A percentile compares a stretch with the other conserved stretches of the same genome.
Conservation (phyloP, 1,140 invertebrate species). For the Diploscapter pachys region DNA sequence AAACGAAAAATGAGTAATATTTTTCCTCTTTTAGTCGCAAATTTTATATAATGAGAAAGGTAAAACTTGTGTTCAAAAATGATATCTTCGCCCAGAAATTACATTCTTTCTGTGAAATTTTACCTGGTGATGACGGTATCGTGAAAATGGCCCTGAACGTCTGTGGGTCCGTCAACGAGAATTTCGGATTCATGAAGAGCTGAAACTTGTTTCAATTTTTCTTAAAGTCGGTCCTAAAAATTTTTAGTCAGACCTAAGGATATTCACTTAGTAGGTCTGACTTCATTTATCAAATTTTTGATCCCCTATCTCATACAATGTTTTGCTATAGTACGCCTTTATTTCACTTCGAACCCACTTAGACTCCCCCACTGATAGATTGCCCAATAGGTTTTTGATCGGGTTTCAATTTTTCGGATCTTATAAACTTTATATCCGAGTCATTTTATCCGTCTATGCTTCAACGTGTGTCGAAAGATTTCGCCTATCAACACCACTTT, state of each 20-base stretch:
- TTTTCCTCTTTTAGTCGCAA: slow-evolving; percentile 12
- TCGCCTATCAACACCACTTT: no score
- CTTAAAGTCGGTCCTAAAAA: background rate
- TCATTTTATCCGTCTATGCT: no score
- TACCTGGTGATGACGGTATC: slow-evolving; percentile 6
- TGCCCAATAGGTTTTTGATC: no score
- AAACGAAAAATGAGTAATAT: background rate
- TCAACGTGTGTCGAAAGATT: no score
- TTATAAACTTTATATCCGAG: no score
- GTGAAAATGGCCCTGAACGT: slow-evolving; percentile 81
- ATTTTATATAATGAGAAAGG: no score
- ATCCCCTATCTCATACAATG: background rate
- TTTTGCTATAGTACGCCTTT: background rate
- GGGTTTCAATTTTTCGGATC: no score
- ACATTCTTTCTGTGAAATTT: background rate
- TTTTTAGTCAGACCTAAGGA: background rate
- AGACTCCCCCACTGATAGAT: background rate
- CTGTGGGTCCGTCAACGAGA: slow-evolving; percentile 75
- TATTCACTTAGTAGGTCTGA: background rate
- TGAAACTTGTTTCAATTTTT: slow-evolving; percentile 47
- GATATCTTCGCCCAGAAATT: no score
- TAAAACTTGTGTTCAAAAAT: no score
- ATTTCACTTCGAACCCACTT: background rate
- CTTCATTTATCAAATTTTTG: background rate
- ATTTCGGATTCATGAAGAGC: slow-evolving; percentile 78